Conservation (phyloP, 2,113 vertebrate genomes). For the Muntiacus reevesi region DNA sequence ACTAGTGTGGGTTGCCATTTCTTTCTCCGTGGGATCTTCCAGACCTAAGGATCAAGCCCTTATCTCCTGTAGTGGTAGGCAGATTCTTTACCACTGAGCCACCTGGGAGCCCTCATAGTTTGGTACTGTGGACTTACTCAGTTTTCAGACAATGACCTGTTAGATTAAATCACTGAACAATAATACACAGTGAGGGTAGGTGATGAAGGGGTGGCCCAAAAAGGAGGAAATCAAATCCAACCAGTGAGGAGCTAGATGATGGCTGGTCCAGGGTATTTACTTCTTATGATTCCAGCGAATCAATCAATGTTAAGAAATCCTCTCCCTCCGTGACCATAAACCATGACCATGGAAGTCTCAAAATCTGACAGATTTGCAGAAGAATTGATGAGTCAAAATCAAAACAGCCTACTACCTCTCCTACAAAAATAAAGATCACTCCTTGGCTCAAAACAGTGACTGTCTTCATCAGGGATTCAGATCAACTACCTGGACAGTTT, state of each 20-base stretch:
- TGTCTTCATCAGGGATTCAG: slow-evolving; percentile 41
- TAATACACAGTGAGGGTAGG: not conserved
- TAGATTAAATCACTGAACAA: slow-evolving; percentile 21
- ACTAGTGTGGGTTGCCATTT: not conserved
- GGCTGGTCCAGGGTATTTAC: not conserved
- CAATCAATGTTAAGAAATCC: not conserved
- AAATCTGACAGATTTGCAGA: slow-evolving; percentile 7
- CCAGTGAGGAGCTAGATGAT: not conserved
- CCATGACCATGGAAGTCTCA: not conserved
- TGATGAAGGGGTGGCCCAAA: not conserved
- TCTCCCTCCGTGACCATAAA: slow-evolving; percentile 1
- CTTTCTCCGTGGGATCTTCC: not conserved
- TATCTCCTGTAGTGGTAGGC: not conserved
- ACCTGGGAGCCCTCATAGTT: not conserved
- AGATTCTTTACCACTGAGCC: not conserved
- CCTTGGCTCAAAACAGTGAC: slow-evolving; percentile 39
- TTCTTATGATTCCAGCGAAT: not conserved
- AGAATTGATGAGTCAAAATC: slow-evolving; percentile 3
- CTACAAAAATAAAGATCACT: slow-evolving; percentile 26
- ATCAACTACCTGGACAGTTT: slow-evolving; percentile 22
- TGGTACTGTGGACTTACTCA: not conserved
- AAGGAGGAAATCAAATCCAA: not conserved
- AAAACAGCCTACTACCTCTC: not conserved
- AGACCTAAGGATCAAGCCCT: not conserved
- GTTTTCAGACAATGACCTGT: slow-evolving; percentile 4